Evolutionary conservation across 2,888 invertebrate species (phyloP).

Genomic region (Drosophila anceps): DNA sequence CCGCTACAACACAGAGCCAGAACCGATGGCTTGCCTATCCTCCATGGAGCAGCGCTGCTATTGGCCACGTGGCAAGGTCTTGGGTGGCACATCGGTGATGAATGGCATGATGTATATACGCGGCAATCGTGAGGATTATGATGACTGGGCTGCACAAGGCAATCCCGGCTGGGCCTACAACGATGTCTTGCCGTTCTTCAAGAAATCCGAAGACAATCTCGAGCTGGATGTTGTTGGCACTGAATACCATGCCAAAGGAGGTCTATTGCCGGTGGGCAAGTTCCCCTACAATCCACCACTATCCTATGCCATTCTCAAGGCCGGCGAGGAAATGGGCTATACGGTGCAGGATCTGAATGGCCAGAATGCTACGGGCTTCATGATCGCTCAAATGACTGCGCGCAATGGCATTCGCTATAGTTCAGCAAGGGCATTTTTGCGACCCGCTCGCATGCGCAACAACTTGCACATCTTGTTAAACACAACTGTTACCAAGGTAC

Average conservation of each 20-base stretch:
- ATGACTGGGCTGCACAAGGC: conserved; percentile 94
- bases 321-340: conserved; percentile 92
- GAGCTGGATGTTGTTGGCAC: conserved; percentile 90
- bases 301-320: conserved; percentile 91
- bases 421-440: conserved; percentile 92
- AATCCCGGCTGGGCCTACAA: conserved; percentile 96
- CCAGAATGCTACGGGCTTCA: conserved; percentile 91
- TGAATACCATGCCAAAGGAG: conserved; percentile 92
- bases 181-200: conserved; percentile 95
- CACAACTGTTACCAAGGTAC: conserved; percentile 91
- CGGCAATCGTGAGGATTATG: conserved; percentile 94
- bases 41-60: conserved; percentile 89
- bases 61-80: conserved; percentile 94
- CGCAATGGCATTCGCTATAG: conserved; percentile 94
- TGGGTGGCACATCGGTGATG: conserved; percentile 96
- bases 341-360: conserved; percentile 93
- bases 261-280: conserved; percentile 91
- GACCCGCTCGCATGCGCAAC: conserved; percentile 90
- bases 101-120: conserved; percentile 99
- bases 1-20: conserved; percentile 94
- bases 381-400: conserved; percentile 95
- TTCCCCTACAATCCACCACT: conserved; percentile 95
- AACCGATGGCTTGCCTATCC: conserved; percentile 90
- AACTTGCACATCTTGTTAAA: conserved; percentile 94
- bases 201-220: conserved; percentile 93